Base-by-base conservation (phyloP, 2,888 invertebrate genomes). In the Augiades crinisus region DNA sequence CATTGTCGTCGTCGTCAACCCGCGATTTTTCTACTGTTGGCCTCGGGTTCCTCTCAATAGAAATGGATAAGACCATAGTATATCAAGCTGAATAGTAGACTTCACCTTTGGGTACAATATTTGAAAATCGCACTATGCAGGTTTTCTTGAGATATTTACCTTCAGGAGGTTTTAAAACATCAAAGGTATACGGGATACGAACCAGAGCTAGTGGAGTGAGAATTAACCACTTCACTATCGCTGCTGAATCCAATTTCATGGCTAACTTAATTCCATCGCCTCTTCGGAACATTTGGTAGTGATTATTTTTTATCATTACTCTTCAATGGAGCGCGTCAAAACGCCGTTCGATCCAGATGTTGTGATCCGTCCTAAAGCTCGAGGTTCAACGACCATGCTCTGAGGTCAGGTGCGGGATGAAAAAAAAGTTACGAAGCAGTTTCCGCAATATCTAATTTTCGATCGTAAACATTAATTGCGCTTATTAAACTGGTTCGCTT, bases 391-490 rank as follows among this genome's bases (percentile, higher is more conserved):
- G 81, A 83, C 80, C 82, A 72, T 60, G 49, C 51, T 56, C 59
- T 61, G 70, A 81, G 78, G 80, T 82, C 79, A 79, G 77, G 72
- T 79, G 75, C 61, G 67, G 73, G 64, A 68, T 69, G 72, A 75
- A 78, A 72, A 75, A 69, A n/a, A n/a, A n/a, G n/a, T n/a, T 55
- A 57, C 47, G 46, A 57, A 58, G 53, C 66, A 62, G 65, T 79
- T 80, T 77, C 76, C 76, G 75, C 69, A 69, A 73, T 78, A 76
- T 78, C 79, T 77, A 77, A 81, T 80, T 83, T 81, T 76, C 68
- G 78, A 61, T 75, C 76, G 70, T 81, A 79, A 81, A 78, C 67
- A 62, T 78, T 80, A 78, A 81, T 81, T 77, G 76, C 57, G 59
- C 64, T 65, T 70, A 70, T 70, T 72, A 72, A 75, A 75, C 65